Evolutionary conservation across 2,113 vertebrate species (phyloP).

Genomic region (Panthera uncia): DNA sequence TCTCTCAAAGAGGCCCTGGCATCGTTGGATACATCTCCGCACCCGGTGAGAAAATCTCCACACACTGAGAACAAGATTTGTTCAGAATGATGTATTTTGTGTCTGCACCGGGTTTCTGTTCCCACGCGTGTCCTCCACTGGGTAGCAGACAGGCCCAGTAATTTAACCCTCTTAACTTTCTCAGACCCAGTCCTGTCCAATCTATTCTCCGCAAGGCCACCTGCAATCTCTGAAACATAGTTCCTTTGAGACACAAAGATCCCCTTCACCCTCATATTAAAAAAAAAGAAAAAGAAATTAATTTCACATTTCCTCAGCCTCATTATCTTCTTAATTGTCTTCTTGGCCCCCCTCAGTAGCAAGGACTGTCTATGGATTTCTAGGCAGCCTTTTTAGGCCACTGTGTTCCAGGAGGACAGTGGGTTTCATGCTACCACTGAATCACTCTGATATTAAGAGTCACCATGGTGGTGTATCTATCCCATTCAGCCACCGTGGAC

Average conservation of each 20-base stretch:
- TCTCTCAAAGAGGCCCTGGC: conserved; percentile 8
- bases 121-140: background rate
- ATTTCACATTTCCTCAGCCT: conserved; percentile 68
- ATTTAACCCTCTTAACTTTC: conserved; percentile 56
- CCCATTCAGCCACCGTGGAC: background rate
- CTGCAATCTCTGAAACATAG: conserved; percentile 38
- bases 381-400: conserved; percentile 70
- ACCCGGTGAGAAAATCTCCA: background rate
- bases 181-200: background rate
- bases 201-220: conserved; percentile 42
- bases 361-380: conserved; percentile 71
- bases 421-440: background rate
- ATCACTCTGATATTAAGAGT: background rate
- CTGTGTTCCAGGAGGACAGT: conserved; percentile 12
- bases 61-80: conserved; percentile 72
- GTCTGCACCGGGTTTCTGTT: background rate
- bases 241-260: conserved; percentile 54
- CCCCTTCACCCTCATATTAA: background rate
- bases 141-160: background rate
- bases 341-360: conserved; percentile 65
- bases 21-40: background rate
- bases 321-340: conserved; percentile 73
- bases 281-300: conserved; percentile 41
- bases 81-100: conserved; percentile 64
- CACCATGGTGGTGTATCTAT: background rate